A percentile compares a stretch with the other conserved stretches of the same genome.
Evolutionary conservation across 1,140 invertebrate genomes (phyloP).

Genomic region (Drosophila kikkawai): DNA sequence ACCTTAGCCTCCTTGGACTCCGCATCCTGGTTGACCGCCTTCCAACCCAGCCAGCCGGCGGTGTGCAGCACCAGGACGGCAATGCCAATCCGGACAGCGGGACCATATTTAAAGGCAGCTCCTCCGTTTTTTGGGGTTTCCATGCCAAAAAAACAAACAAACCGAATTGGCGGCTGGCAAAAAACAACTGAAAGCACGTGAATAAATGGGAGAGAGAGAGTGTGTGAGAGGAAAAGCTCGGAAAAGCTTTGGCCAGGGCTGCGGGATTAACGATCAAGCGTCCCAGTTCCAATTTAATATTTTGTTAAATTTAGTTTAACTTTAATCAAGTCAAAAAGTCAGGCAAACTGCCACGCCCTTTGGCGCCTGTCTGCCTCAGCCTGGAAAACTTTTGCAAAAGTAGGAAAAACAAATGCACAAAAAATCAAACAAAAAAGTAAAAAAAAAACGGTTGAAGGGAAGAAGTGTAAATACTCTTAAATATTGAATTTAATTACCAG

Average conservation of each 20-base stretch:
- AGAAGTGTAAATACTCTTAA: not conserved
- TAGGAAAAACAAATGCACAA: constrained; percentile 17
- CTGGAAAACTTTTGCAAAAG: constrained; percentile 49
- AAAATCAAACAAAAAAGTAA: not conserved
- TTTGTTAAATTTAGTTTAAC: constrained; percentile 13
- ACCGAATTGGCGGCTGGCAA: not conserved
- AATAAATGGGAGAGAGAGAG: not conserved
- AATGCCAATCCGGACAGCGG: constrained; percentile 61
- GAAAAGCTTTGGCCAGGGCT: constrained; percentile 42
- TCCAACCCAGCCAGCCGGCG: constrained; percentile 65
- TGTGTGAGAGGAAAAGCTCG: constrained; percentile 23
- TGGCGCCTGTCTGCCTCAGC: constrained; percentile 29
- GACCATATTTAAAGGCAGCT: constrained; percentile 33
- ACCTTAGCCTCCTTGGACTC: constrained; percentile 27
- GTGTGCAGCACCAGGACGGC: constrained; percentile 66
- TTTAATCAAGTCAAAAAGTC: constrained; percentile 20
- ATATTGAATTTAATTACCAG: too few relatives aligned
- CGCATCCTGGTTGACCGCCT: constrained; percentile 33
- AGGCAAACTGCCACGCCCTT: constrained; percentile 15
- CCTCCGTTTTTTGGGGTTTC: constrained; percentile 35
- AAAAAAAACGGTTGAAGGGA: not conserved
- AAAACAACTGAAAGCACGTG: constrained; percentile 38
- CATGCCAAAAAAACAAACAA: constrained; percentile 38
- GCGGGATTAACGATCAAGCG: constrained; percentile 6
- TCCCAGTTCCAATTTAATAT: constrained; percentile 8